A percentile compares a stretch with the other conserved stretches of the same genome.
Evolutionary conservation across 2,113 vertebrate species (phyloP).

Genomic region (Recurvirostra avosetta): DNA sequence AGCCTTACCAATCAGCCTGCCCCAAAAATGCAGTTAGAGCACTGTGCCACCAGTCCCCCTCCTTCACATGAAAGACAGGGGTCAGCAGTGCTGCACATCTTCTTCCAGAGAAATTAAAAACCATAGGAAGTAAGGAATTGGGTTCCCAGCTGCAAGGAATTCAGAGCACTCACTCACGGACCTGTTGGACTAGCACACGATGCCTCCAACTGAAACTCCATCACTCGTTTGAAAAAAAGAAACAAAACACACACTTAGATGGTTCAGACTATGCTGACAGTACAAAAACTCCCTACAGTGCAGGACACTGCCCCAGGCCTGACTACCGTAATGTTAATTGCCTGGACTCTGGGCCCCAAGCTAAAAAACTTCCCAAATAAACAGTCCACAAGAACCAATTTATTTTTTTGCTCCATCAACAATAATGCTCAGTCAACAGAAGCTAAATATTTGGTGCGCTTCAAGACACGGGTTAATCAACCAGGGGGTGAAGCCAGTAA

Average conservation of each 20-base stretch:
- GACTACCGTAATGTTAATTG: neutral
- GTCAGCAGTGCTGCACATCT: rapidly evolving
- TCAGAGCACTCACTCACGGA: rapidly evolving
- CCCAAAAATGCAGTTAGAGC: neutral
- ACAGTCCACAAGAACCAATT: neutral
- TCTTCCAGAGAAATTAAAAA: neutral
- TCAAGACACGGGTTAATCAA: neutral
- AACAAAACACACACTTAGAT: neutral
- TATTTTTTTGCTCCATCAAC: neutral
- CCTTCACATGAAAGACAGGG: neutral
- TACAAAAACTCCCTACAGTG: neutral
- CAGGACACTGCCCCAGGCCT: neutral
- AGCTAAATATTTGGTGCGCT: neutral
- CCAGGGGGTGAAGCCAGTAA: neutral
- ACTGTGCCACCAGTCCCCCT: neutral
- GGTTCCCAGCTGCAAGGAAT: neutral
- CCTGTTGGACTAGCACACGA: neutral
- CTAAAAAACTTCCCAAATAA: conserved; percentile 10
- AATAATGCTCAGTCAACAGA: neutral
- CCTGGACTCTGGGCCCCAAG: neutral
- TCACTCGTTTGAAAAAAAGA: neutral
- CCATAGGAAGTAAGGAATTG: neutral
- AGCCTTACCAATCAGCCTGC: neutral
- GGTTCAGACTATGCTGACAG: neutral
- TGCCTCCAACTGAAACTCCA: neutral